Evolutionary conservation across 1,140 invertebrate species (phyloP), one percentile per base, ranked within the genome.

Genomic region (Drosophila sechellia): DNA sequence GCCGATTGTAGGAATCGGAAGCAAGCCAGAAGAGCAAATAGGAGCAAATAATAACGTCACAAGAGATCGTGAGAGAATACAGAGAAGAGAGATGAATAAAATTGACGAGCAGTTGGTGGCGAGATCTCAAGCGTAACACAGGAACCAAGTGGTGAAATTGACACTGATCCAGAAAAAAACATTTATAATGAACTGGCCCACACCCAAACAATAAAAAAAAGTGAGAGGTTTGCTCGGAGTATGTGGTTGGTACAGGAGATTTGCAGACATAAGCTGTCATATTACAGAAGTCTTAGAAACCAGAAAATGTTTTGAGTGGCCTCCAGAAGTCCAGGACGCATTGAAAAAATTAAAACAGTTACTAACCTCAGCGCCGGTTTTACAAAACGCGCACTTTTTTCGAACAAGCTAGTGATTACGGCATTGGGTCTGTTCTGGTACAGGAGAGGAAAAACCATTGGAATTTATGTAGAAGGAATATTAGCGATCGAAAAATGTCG

Each of bases 261-360:
- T 42, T 42, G 40, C 40, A 5, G 15, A 59, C 5, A 49, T 48
- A 0, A 27, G 48, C 6, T 46, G 27, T 31, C 31, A 49, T 2
- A 53, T 61, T 11, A 61, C 49, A 0, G 49, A 69, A 34, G 11
- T 11, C 0, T 40, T 69, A 4, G 40, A 34, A 5, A 8, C 10
- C 3, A 69, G 42, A 37, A 48, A 25, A 11, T 48, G 25, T 5
- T 69, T 69, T n/a, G 34, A 39, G n/a, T 55, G 49, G 66, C 27
- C 58, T 5, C 4, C 10, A 10, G 43, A 54, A 58, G 55, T 27
- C 4, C 27, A 58, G 22, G 4, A 27, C 10, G 46, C 46, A 6
- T 58, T 64, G 54, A n/a, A 66, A 6, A 2, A 5, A 5, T 17
- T 68, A 10, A n/a, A 39, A n/a, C 60, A 68, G 2, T 6, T 49